Percentiles rank a stretch among this genome's conserved stretches.
Conservation (phyloP, 2,888 invertebrate species). For the Leptopilina drosophilae region DNA sequence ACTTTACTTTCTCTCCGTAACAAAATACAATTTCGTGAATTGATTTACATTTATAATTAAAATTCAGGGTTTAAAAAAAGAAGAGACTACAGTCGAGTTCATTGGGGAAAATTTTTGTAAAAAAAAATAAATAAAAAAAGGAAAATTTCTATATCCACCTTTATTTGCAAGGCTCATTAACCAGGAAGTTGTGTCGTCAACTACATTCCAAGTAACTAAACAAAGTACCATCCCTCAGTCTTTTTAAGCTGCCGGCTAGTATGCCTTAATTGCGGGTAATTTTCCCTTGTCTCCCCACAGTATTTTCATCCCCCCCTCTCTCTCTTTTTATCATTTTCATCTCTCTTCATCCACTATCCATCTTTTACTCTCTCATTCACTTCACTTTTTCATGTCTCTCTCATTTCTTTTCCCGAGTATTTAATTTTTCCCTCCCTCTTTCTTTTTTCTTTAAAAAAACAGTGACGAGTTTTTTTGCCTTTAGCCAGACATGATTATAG, state of each 20-base stretch:
- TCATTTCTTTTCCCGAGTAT: background rate
- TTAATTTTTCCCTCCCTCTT: background rate
- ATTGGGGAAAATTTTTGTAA: background rate
- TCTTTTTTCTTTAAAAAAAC: background rate
- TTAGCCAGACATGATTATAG: slow-evolving; percentile 22
- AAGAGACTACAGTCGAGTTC: background rate
- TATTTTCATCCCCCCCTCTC: no score
- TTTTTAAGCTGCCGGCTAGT: slow-evolving; percentile 29
- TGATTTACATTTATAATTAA: slow-evolving; percentile 19
- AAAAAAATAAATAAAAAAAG: background rate
- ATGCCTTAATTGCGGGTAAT: slow-evolving; percentile 61
- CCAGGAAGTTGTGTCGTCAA: slow-evolving; percentile 1
- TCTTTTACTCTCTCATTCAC: background rate
- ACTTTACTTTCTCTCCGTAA: no score
- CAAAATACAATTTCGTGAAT: background rate
- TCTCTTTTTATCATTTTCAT: background rate
- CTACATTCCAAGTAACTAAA: slow-evolving; percentile 31
- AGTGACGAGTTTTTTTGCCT: slow-evolving; percentile 27
- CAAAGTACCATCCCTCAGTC: background rate
- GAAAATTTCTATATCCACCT: slow-evolving; percentile 2
- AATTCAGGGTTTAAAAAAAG: background rate
- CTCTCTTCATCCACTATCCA: slow-evolving; percentile 5
- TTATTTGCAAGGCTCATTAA: slow-evolving; percentile 37
- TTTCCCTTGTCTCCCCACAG: slow-evolving; percentile 46
- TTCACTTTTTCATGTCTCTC: no score